phyloP scores from a whole-genome alignment of 2,888 invertebrate species.

The Thysanoteuthis rhombus region DNA sequence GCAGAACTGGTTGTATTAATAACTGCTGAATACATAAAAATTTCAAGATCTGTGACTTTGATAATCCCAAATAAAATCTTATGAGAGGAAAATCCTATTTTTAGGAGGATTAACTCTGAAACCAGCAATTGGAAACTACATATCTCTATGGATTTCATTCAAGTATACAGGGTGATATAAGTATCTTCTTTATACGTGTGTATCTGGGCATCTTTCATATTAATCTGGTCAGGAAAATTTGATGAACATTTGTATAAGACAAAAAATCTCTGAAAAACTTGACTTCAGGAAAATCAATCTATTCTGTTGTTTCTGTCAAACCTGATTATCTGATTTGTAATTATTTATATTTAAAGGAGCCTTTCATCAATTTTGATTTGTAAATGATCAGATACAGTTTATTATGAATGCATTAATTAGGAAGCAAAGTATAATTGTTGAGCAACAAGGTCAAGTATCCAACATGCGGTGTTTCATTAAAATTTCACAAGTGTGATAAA shows the following conservation, averaged over 20 bases:
- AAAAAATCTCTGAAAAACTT: not conserved
- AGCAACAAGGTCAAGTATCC: too few relatives aligned
- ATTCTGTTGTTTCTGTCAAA: not conserved
- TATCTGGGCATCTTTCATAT: not conserved
- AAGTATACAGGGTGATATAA: not conserved
- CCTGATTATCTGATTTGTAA: not conserved
- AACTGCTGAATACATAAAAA: not conserved
- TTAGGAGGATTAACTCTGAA: not conserved
- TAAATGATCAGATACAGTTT: too few relatives aligned
- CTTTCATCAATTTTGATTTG: not conserved
- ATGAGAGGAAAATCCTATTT: not conserved
- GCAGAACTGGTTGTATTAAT: not conserved
- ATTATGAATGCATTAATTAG: too few relatives aligned
- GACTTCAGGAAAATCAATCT: not conserved
- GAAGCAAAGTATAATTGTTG: too few relatives aligned
- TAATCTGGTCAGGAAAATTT: not conserved
- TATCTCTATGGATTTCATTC: not conserved
- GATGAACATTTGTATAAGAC: not conserved
- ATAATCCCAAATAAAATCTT: conserved; percentile 12
- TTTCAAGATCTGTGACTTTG: not conserved
- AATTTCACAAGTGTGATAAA: too few relatives aligned
- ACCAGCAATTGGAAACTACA: not conserved
- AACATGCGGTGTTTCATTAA: too few relatives aligned
- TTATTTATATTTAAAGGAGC: not conserved
- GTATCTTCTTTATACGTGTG: not conserved